These are phyloP conservation scores for Cloeon dipterum DNA, from an alignment of 2,888 invertebrate species.

Conservation along the genomic window DNA sequence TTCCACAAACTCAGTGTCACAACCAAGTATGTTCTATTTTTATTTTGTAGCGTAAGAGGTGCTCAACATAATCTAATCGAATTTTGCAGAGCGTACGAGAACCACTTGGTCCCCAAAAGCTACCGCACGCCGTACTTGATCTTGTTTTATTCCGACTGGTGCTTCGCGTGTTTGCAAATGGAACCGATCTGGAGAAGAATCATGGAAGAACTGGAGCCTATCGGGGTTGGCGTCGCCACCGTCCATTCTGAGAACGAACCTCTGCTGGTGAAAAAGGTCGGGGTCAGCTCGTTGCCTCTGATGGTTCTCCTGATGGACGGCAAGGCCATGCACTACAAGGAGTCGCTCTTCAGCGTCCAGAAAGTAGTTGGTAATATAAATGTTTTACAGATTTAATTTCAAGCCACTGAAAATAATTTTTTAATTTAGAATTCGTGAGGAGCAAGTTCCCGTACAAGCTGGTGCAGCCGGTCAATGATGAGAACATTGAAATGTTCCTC, in stretches of 20 bases:
- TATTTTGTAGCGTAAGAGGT: no score
- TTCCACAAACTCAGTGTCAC: conserved; percentile 74
- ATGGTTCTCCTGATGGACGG: conserved; percentile 62
- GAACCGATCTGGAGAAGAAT: conserved; percentile 67
- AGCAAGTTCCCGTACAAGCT: conserved; percentile 67
- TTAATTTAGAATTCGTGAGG: conserved; percentile 57
- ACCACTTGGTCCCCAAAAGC: conserved; percentile 65
- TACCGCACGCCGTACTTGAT: conserved; percentile 59
- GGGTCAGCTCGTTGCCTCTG: conserved; percentile 60
- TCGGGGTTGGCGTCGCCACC: conserved; percentile 59
- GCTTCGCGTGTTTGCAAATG: conserved; percentile 75
- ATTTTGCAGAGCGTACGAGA: conserved; percentile 53
- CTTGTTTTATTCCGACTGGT: conserved; percentile 87
- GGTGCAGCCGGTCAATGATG: conserved; percentile 40
- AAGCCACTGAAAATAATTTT: not conserved
- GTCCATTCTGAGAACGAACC: conserved; percentile 70
- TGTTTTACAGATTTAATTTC: no score
- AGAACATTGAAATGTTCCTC: conserved; percentile 53
- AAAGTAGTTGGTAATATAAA: conserved; percentile 60
- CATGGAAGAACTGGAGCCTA: conserved; percentile 63
- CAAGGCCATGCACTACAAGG: conserved; percentile 64
- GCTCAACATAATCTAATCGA: not conserved
- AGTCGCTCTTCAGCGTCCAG: conserved; percentile 51
- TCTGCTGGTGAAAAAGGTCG: conserved; percentile 48
- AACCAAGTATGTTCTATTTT: conserved; percentile 31